Conservation (phyloP, 2,113 vertebrate genomes). For the Epinephelus lanceolatus region DNA sequence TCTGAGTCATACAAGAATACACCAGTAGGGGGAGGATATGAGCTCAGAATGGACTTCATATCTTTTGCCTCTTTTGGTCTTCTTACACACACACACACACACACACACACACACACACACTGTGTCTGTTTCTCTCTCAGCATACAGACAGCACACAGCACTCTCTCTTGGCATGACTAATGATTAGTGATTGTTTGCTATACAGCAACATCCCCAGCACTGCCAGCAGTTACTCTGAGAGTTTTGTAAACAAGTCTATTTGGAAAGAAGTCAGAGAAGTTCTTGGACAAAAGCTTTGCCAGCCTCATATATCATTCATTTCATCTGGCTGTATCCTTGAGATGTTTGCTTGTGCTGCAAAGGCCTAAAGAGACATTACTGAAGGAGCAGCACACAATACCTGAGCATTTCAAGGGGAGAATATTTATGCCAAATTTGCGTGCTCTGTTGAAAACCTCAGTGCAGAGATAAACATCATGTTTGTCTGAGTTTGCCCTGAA, state of each 20-base stretch:
- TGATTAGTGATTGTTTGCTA: conserved; percentile 51
- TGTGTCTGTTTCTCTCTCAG: background rate
- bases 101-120: background rate
- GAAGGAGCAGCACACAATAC: conserved; percentile 1
- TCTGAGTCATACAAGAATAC: conserved; percentile 40
- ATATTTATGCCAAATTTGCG: conserved; percentile 9
- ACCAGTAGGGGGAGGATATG: conserved; percentile 62
- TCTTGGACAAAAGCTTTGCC: conserved; percentile 53
- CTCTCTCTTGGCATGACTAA: conserved; percentile 28
- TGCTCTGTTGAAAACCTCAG: conserved; percentile 4
- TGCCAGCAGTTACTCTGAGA: conserved; percentile 42
- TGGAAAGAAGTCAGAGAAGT: conserved; percentile 44
- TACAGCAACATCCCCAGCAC: conserved; percentile 15
- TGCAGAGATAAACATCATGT: conserved; percentile 1
- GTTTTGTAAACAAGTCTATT: conserved; percentile 61
- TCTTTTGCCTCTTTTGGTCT: background rate
- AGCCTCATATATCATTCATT: conserved; percentile 58
- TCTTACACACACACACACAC: conserved; percentile 1
- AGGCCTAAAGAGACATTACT: conserved; percentile 19
- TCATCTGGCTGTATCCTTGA: conserved; percentile 56
- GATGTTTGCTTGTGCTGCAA: conserved; percentile 49
- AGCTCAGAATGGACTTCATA: conserved; percentile 12
- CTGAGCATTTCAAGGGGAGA: conserved; percentile 11
- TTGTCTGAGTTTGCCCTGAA: background rate
- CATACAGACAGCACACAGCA: background rate